Evolutionary conservation across 2,797 vertebrate species (phyloP), one percentile per base, ranked within the genome.

Genomic region (Sebastes minor): DNA sequence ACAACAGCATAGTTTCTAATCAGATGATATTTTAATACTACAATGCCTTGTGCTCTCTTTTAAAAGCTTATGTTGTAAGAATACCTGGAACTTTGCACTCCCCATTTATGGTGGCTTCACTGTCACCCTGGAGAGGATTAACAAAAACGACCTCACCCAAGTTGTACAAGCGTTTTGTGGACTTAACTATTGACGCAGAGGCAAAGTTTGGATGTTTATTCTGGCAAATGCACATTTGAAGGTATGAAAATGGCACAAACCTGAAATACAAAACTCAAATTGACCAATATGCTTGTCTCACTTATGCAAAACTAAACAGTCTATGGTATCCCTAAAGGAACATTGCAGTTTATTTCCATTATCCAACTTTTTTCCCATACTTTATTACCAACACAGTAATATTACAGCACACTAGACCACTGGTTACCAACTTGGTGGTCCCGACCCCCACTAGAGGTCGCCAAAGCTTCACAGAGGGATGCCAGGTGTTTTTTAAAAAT

Each of bases 51-150:
- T 8, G 13, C 13, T 33, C 10, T 4, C 32, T 62, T 80, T 27
- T 46, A 25, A 63, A 67, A 33, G 65, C 23, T 7, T 20, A 8
- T 80, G 22, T 38, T 56, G 52, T 27, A 56, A 27, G 25, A 79
- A 8, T 6, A 57, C 28, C 28, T 63, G 59, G 8, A 68, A 27
- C 30, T 38, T 53, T 67, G 33, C 18, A n/a, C 11, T 28, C 9
- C 8, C 13, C 0, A 12, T n/a, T 49, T 52, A 27, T 35, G 33
- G 25, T 25, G 23, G 33, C 6, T 30, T 30, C 6, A 23, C n/a
- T n/a, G n/a, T n/a, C n/a, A n/a, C n/a, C n/a, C n/a, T n/a, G 23
- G 5, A 30, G 35, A 64, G 22, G 10, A 42, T 16, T 42, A 70
- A 35, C 4, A 65, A 18, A 55, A 35, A 14, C 2, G 12, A 8